Evolutionary conservation across 2,797 vertebrate species (phyloP), one percentile per base, ranked within the genome.

Genomic region (Oreortyx pictus): DNA sequence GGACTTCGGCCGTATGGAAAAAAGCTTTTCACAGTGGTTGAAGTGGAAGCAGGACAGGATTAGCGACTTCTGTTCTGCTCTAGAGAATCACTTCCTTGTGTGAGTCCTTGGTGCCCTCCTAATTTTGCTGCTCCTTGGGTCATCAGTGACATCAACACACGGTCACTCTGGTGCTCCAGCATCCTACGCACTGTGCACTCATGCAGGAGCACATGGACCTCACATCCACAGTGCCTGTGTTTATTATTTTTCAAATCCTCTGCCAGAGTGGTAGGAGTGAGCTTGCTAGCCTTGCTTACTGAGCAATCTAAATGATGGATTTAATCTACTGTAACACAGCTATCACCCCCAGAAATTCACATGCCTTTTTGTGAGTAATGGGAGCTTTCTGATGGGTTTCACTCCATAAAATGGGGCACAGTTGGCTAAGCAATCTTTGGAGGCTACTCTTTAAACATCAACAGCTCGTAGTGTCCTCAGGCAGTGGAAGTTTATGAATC

Each of bases 401-500:
- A 57, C 66, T 71, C 39, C 77, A 82, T 59, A 59, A 78, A 88
- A 72, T 1, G 3, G 61, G 83, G 68, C 13, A 2, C 64, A 88
- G 85, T 62, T 89, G 80, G 86, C 83, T 89, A 57, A 92, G 86
- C 57, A 88, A 67, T 79, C 71, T 86, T 92, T 64, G 54, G 82
- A 94, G 82, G 64, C 33, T 71, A 52, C 77, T 91, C 77, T 93
- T 89, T 64, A 81, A 91, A 71, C 89, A 84, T 37, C 70, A 92
- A 60, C 90, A 86, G 82, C 43, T 90, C 82, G 44, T 3, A 72
- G 79, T 62, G 54, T 86, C 76, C 52, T 52, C 7, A 5, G 66
- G 82, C 84, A 83, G 31, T n/a, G 52, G 57, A 82, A 86, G 78
- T 88, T 92, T 66, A 93, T 82, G 56, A 91, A 91, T 84, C 80